Percentiles rank a stretch among this genome's conserved stretches.
Evolutionary conservation across 1,140 invertebrate species (phyloP).

Genomic region (Zaprionus vittiger): DNA sequence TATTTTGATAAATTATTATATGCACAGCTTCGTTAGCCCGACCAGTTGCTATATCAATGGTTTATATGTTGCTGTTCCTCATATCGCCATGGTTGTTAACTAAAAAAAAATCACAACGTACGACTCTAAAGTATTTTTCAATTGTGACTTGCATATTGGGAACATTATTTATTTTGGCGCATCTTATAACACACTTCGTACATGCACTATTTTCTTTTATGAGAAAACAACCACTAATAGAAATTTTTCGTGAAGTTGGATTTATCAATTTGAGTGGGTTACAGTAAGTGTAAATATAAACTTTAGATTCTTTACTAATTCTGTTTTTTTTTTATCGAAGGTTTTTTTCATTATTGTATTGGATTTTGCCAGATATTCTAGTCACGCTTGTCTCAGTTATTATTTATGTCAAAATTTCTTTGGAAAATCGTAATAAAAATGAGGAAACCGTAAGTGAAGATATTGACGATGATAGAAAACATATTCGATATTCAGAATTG

Average conservation of each 20-base stretch:
- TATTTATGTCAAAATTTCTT: slow-evolving; percentile 62
- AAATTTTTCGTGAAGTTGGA: slow-evolving; percentile 49
- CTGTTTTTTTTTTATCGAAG: slow-evolving; percentile 26
- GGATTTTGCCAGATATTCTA: slow-evolving; percentile 88
- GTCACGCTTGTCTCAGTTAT: slow-evolving; percentile 85
- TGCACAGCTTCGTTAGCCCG: slow-evolving; percentile 43
- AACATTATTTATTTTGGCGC: slow-evolving; percentile 21
- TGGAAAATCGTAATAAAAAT: background rate
- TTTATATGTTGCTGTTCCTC: slow-evolving; percentile 57
- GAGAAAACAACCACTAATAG: background rate
- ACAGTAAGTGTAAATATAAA: slow-evolving; percentile 23
- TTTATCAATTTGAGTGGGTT: slow-evolving; percentile 47
- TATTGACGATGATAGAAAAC: slow-evolving; percentile 63
- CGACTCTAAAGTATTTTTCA: slow-evolving; percentile 30
- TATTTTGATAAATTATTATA: background rate
- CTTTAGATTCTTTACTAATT: background rate
- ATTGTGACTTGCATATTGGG: slow-evolving; percentile 24
- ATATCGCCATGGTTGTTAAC: slow-evolving; percentile 56
- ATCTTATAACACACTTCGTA: slow-evolving; percentile 38
- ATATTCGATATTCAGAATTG: slow-evolving; percentile 44
- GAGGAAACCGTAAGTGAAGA: slow-evolving; percentile 6
- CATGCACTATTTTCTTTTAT: slow-evolving; percentile 25
- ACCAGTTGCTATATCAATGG: slow-evolving; percentile 52
- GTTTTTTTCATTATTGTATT: slow-evolving; percentile 58
- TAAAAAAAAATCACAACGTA: slow-evolving; percentile 3